Base-by-base conservation (phyloP, 37 sponge, comb jelly and placozoan species). In the Cladorhizidae sp. region DNA sequence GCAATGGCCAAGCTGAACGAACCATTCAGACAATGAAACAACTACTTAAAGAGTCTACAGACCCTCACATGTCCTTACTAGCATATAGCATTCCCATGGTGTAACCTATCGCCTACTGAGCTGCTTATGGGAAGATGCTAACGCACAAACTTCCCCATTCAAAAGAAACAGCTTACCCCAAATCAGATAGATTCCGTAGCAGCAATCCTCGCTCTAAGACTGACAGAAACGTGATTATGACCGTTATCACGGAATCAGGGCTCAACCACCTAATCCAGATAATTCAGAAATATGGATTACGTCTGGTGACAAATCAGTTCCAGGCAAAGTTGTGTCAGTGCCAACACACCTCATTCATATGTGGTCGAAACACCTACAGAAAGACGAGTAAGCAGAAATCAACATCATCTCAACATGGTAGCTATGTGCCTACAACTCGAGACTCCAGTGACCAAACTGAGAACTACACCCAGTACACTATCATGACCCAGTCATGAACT, bases 41-140 rank as follows among this genome's bases (percentile, higher is more conserved):
- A 20, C 64, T 82, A 7, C 31, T 82, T 5, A 45, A 49, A 23
- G 32, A 75, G 28, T 51, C 77, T 7, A 72, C 67, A 49, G 83
- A 88, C 50, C 77, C 76, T n/a, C 43, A 68, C 51, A 14, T 75
- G 51, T 40, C 82, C 8, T 43, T 87, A 9, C 39, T 87, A 2
- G 12, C 26, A 35, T 84, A 84, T 75, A 6, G 85, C 74, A 0
- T 69, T 89, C 0, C 90, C 85, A 21, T 84, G 90, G 90, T 89
- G 90, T 62, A 26, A 49, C n/a, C 18, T 41, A 21, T 57, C 61
- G 23, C 90, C 90, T 33, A 75, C 90, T 15, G 80, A 89, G 64
- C 62, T 89, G 41, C 67, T 78, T 3, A 89, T 89, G 90, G 90
- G 90, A 54, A 73, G 90, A 75, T 39, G n/a, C 38, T n/a, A 78